Conservation (phyloP, 1,140 invertebrate species). For the Drosophila bocki region DNA sequence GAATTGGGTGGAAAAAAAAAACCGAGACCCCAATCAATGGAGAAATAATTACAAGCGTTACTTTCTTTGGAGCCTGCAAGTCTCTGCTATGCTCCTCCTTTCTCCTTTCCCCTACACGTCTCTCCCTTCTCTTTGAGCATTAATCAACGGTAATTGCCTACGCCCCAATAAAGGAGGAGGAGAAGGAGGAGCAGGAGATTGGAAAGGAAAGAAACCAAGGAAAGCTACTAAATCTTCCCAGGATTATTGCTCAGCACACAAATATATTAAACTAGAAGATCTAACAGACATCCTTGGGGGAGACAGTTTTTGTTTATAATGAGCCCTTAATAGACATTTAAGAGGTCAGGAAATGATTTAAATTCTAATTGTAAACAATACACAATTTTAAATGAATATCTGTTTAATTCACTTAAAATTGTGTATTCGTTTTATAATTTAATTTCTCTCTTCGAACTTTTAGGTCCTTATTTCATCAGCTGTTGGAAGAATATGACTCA, state of each 20-base stretch:
- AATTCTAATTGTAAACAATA: neutral
- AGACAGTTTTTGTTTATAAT: neutral
- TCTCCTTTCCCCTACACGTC: constrained; percentile 10
- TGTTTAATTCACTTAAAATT: neutral
- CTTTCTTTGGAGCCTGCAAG: constrained; percentile 22
- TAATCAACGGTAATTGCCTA: constrained; percentile 38
- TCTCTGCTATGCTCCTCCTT: constrained; percentile 2
- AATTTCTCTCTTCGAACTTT: neutral
- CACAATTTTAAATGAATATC: too few relatives aligned
- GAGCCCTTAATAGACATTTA: neutral
- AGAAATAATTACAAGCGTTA: constrained; percentile 53
- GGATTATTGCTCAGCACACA: neutral
- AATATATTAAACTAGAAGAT: neutral
- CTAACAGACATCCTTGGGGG: neutral
- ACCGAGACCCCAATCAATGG: constrained; percentile 45
- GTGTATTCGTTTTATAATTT: neutral
- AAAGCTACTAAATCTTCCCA: neutral
- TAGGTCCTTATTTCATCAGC: neutral
- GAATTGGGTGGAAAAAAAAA: neutral
- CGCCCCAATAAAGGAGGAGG: constrained; percentile 8
- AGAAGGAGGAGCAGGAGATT: neutral
- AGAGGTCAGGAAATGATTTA: neutral
- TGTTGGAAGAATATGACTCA: constrained; percentile 17
- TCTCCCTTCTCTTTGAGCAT: constrained; percentile 26
- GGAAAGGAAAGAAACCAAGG: neutral